Evolutionary conservation across 1,140 invertebrate genomes (phyloP).

Genomic region (Brachionus sp.): DNA sequence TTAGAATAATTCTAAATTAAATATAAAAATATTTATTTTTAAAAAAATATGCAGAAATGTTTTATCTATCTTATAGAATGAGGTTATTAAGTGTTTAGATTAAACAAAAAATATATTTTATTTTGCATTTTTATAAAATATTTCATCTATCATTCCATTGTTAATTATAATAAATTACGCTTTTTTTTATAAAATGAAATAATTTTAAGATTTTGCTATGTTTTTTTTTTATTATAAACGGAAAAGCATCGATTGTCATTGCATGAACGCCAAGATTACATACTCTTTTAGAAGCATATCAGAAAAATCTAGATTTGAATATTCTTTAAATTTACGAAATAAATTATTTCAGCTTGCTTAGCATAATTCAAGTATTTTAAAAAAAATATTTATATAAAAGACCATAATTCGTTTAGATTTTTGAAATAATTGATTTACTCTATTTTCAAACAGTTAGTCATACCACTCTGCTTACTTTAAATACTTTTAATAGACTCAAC

Average conservation of each 20-base stretch:
- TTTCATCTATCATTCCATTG: background rate
- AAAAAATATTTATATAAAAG: background rate
- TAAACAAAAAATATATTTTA: background rate
- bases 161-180: slow-evolving; percentile 4
- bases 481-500: no score
- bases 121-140: background rate
- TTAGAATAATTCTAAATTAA: background rate
- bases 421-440: background rate
- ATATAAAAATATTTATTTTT: background rate
- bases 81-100: background rate
- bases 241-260: background rate
- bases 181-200: background rate
- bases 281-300: background rate
- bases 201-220: background rate
- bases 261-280: background rate
- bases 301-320: background rate
- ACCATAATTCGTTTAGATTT: no score
- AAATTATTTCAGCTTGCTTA: background rate
- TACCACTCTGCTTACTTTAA: background rate
- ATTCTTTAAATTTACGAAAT: background rate
- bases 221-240: background rate
- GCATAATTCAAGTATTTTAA: background rate
- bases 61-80: background rate
- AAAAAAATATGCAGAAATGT: no score
- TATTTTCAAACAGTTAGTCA: background rate